These are phyloP conservation scores for Drosophila nigricruria DNA, from an alignment of 2,888 invertebrate genomes.

Conservation along the genomic window DNA sequence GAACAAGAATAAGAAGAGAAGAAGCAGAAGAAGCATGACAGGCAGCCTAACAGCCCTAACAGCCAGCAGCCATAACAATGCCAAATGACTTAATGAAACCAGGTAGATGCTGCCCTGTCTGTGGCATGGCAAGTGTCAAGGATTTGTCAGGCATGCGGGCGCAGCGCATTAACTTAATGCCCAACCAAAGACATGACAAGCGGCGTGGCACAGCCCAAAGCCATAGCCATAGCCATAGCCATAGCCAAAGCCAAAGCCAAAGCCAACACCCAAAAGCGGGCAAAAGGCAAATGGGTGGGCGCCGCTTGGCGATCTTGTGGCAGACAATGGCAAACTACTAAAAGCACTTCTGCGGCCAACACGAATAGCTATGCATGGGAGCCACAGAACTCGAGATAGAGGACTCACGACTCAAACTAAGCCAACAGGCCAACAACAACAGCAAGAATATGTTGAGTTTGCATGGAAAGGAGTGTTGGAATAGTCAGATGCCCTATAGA, in stretches of 20 bases:
- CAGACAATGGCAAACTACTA: conserved; percentile 75
- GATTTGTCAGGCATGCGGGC: conserved; percentile 63
- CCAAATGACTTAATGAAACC: conserved; percentile 78
- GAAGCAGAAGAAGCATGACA: neutral
- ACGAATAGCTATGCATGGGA: conserved; percentile 41
- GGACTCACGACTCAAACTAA: conserved; percentile 48
- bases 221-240: conserved; percentile 8
- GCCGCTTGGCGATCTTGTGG: conserved; percentile 53
- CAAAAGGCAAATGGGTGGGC: conserved; percentile 9
- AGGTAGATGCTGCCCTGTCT: conserved; percentile 42
- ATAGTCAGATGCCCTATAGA: neutral
- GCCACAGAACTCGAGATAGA: conserved; percentile 32
- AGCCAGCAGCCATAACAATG: conserved; percentile 64
- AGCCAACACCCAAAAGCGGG: conserved; percentile 15
- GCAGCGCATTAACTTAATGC: conserved; percentile 77
- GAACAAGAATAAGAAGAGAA: conserved; percentile 13
- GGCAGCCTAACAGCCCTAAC: conserved; percentile 18
- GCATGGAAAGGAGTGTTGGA: neutral
- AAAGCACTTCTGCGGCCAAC: conserved; percentile 76
- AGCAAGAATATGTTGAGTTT: conserved; percentile 17
- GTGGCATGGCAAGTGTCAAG: conserved; percentile 67
- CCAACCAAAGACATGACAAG: conserved; percentile 74
- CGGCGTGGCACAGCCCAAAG: conserved; percentile 22
- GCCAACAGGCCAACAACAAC: conserved; percentile 18
- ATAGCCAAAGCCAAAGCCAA: conserved; percentile 1